These are phyloP conservation scores for Streblospio benedicti DNA, from an alignment of 1,140 invertebrate species.

Conservation along the genomic window DNA sequence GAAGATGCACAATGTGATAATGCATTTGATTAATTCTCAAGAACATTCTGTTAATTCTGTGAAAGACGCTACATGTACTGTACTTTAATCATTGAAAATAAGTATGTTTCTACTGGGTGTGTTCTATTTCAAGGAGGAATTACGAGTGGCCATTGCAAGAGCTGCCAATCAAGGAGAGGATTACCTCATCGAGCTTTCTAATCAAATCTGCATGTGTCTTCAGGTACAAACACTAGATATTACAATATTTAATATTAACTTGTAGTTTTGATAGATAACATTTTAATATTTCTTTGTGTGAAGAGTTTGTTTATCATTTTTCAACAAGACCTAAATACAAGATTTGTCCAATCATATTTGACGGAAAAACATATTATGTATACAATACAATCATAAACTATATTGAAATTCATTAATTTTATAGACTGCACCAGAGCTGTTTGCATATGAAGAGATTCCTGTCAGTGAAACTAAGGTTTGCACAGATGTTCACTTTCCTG, in stretches of 20 bases:
- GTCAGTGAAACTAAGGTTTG: slow-evolving; percentile 38
- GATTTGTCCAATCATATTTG: too few relatives aligned
- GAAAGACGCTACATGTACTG: too few relatives aligned
- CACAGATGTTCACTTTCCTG: slow-evolving; percentile 42
- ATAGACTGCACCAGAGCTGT: slow-evolving; percentile 44
- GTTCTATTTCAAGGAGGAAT: slow-evolving; percentile 36
- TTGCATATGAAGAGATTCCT: slow-evolving; percentile 39
- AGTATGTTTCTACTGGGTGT: too few relatives aligned
- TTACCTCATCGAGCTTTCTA: slow-evolving; percentile 43
- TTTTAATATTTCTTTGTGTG: not conserved
- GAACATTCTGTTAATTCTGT: too few relatives aligned
- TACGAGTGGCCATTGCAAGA: slow-evolving; percentile 37
- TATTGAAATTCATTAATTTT: not conserved
- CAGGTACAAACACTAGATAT: slow-evolving; percentile 29
- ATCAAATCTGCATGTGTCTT: slow-evolving; percentile 41
- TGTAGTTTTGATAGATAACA: not conserved
- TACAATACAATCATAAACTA: too few relatives aligned
- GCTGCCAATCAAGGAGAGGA: slow-evolving; percentile 45
- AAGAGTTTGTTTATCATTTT: too few relatives aligned
- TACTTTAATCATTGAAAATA: too few relatives aligned
- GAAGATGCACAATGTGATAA: too few relatives aligned
- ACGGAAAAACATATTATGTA: too few relatives aligned
- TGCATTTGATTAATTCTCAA: too few relatives aligned
- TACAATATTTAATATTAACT: not conserved
- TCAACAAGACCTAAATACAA: too few relatives aligned